Conservation (phyloP, 2,888 invertebrate species). For the Schrankia costaestrigalis region DNA sequence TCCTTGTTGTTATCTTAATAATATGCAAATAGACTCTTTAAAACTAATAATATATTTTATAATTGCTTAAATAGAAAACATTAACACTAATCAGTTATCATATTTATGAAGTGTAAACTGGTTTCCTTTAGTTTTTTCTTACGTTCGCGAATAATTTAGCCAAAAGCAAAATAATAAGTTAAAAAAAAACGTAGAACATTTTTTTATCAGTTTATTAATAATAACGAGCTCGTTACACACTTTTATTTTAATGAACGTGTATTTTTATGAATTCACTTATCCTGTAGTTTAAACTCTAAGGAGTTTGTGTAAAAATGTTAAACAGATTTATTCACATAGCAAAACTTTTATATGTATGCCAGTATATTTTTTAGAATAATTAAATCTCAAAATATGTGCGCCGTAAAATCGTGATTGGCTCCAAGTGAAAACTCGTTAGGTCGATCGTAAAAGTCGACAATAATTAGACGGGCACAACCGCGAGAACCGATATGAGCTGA, state of each 20-base stretch:
- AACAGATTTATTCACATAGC: conserved; percentile 5
- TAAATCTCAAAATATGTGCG: conserved; percentile 64
- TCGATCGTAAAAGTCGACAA: conserved; percentile 78
- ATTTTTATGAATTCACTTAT: no score
- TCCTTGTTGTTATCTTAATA: conserved; percentile 42
- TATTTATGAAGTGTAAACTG: conserved; percentile 20
- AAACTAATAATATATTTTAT: conserved; percentile 13
- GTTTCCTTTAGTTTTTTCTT: conserved; percentile 9
- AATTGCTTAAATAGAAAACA: conserved; percentile 13
- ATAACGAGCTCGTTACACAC: not conserved
- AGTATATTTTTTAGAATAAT: conserved; percentile 50
- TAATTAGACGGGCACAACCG: conserved; percentile 77
- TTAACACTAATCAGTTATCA: conserved; percentile 12
- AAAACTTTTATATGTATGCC: conserved; percentile 4
- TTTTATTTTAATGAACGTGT: no score
- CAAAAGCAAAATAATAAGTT: no score
- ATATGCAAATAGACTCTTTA: conserved; percentile 21
- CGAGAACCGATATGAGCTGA: conserved; percentile 77
- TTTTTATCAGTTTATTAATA: not conserved
- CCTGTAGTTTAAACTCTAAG: no score
- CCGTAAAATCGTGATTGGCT: conserved; percentile 78
- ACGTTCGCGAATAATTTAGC: conserved; percentile 12
- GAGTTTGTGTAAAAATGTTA: no score
- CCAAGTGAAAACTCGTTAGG: conserved; percentile 78
- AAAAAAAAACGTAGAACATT: no score